Base-by-base conservation (phyloP, 2,888 invertebrate genomes). In the Macrophya alboannulata region DNA sequence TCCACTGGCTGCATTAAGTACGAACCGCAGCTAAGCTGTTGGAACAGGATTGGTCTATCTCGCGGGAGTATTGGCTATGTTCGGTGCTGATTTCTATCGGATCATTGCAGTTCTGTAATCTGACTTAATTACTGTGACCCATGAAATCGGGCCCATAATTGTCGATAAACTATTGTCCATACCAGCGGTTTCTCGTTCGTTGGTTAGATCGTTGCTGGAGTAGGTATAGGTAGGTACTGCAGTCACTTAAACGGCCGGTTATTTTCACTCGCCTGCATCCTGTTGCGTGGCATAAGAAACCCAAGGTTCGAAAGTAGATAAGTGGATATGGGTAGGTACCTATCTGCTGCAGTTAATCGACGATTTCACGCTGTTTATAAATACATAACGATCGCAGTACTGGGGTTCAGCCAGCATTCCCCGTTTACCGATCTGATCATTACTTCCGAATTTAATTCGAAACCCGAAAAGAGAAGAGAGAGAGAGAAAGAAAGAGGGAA, bases 261-360 rank as follows among this genome's bases (percentile, higher is more conserved):
- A 77, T 51, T 77, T 55, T 55, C 51, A 77, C 55, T 77, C 77
- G 48, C 77, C 55, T 77, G 51, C 51, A 77, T 77, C 77, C 77
- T 77, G 77, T 51, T 77, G 48, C 55, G 17, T 51, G 51, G 77
- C 77, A 31, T 31, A 55, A 77, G 77, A 51, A 77, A 77, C 17
- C 25, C 51, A 51, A 55, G 43, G 55, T 77, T 77, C 17, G 77
- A 77, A 77, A 77, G 55, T 77, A 77, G 77, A 77, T 77, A 77
- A 77, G 77, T 77, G 77, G 77, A 77, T 77, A 51, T 55, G 51
- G 48, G 77, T 55, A 55, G 10, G 51, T 17, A 43, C 21, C 43
- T 55, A 51, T 43, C 72, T 45, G 45, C n/a, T 71, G 37, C 48
- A 40, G 48, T 76, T 48, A 76, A 76, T 76, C 76, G 76, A 45